Percentiles rank a stretch among this genome's conserved stretches.
Evolutionary conservation across 2,797 vertebrate genomes (phyloP).

Genomic region (Chelon auratus): DNA sequence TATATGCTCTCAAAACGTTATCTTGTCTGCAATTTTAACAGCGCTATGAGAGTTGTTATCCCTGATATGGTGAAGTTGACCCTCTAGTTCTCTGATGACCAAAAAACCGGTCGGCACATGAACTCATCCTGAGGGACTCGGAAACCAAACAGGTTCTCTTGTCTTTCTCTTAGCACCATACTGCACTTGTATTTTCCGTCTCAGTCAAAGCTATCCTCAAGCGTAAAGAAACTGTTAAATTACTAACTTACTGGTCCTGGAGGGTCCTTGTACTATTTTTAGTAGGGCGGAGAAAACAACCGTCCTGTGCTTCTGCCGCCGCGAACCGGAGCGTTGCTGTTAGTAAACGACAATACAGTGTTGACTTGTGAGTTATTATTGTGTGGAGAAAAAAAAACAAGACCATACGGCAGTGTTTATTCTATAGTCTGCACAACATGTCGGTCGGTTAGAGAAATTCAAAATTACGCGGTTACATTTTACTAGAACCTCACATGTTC

Average conservation of each 20-base stretch:
- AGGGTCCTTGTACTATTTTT: neutral
- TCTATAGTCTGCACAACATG: neutral
- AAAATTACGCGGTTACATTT: neutral
- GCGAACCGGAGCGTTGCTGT: slow-evolving; percentile 4
- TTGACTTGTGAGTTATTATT: neutral
- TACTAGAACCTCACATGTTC: rapidly evolving
- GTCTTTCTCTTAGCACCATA: neutral
- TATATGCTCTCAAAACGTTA: too few relatives aligned
- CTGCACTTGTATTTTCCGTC: neutral
- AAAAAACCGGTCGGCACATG: too few relatives aligned
- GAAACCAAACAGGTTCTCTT: too few relatives aligned
- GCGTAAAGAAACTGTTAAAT: neutral
- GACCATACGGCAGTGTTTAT: neutral
- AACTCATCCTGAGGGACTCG: too few relatives aligned
- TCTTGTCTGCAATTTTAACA: too few relatives aligned
- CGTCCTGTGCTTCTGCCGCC: slow-evolving; percentile 4
- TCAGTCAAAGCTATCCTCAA: neutral
- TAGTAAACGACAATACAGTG: slow-evolving; percentile 4
- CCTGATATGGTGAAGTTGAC: too few relatives aligned
- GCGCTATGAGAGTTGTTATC: too few relatives aligned
- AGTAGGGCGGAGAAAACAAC: neutral
- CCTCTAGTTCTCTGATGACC: neutral
- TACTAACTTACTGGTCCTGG: slow-evolving; percentile 31
- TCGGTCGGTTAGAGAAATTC: neutral
- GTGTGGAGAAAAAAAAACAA: neutral